Evolutionary conservation across 2,797 vertebrate species (phyloP).

Genomic region (Myioborus melanocephalus): DNA sequence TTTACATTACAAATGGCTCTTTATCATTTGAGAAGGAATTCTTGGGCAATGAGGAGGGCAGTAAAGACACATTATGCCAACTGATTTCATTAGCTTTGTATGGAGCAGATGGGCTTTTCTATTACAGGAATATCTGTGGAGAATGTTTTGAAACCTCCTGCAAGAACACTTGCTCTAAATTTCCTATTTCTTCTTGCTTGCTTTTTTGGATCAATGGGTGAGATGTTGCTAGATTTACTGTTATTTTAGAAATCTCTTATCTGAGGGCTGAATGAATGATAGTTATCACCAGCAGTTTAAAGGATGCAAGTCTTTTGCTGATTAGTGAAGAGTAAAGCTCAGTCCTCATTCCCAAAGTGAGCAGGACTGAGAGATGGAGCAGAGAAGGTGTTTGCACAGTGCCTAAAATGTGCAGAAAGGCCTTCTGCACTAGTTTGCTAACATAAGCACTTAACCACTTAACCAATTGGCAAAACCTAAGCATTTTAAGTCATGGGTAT

Average conservation of each 20-base stretch:
- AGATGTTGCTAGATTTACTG: not conserved
- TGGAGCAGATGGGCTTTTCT: slow-evolving; percentile 22
- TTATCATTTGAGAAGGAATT: not conserved
- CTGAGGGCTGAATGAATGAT: not conserved
- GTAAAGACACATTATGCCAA: not conserved
- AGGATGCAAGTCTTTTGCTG: not conserved
- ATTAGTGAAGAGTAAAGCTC: not conserved
- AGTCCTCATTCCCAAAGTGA: not conserved
- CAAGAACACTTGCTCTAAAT: not conserved
- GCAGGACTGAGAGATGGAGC: not conserved
- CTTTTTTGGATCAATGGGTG: not conserved
- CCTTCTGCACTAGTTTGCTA: not conserved
- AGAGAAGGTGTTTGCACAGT: not conserved
- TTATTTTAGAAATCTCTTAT: not conserved
- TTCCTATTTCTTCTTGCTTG: not conserved
- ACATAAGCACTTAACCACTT: not conserved
- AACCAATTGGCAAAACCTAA: not conserved
- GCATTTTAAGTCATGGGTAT: not conserved
- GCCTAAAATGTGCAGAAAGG: not conserved
- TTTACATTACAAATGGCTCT: not conserved
- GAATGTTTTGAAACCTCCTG: not conserved
- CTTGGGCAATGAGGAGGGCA: not conserved
- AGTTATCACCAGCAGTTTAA: not conserved
- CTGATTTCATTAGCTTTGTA: not conserved
- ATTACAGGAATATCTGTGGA: not conserved